phyloP scores from a whole-genome alignment of 1,140 invertebrate species.

The Aplysia californica region DNA sequence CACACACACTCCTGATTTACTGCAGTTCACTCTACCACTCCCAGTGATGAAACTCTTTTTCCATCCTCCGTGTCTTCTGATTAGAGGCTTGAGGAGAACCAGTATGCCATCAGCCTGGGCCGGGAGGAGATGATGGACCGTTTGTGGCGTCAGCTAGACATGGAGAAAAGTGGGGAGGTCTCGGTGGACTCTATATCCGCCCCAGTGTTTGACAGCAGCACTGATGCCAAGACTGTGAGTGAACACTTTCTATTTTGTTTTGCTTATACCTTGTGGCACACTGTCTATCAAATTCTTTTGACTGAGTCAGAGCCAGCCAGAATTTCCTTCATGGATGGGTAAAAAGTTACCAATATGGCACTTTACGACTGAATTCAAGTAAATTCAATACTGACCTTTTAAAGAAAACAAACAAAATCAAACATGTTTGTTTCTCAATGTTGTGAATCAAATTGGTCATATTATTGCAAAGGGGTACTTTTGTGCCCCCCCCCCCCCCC shows the following conservation, averaged over 20 bases:
- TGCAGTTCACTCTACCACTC: too few relatives aligned
- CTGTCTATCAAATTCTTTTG: too few relatives aligned
- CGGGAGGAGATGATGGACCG: neutral
- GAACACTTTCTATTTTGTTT: neutral
- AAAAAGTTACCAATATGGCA: neutral
- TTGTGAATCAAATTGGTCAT: too few relatives aligned
- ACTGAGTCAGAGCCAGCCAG: neutral
- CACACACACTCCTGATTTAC: too few relatives aligned
- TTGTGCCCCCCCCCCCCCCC: too few relatives aligned
- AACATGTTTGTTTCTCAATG: too few relatives aligned
- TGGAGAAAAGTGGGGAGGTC: constrained; percentile 12
- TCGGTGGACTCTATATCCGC: constrained; percentile 2
- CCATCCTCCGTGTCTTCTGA: too few relatives aligned
- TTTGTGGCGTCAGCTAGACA: constrained; percentile 1
- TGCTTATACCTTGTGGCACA: neutral
- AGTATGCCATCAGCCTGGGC: constrained; percentile 12
- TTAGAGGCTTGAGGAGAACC: too few relatives aligned
- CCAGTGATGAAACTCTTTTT: too few relatives aligned
- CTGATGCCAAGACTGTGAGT: neutral
- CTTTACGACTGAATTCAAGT: neutral
- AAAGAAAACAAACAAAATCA: neutral
- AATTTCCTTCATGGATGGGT: neutral
- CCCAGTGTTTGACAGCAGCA: neutral
- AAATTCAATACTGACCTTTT: neutral
- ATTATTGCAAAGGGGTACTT: too few relatives aligned